Conservation (phyloP, 2,888 invertebrate species). For the Slavum lentiscoides region DNA sequence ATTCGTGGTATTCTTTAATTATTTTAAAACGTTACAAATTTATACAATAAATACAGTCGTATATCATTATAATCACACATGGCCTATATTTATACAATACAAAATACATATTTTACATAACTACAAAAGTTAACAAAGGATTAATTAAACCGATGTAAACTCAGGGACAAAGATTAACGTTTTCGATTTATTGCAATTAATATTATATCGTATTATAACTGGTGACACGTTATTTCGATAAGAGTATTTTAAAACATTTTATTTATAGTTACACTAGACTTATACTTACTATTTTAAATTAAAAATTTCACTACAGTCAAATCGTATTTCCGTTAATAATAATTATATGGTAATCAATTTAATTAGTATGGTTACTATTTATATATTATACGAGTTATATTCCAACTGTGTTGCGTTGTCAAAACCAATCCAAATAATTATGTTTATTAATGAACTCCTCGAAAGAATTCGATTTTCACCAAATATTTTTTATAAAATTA, state of each 20-base stretch:
- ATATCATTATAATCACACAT: slow-evolving; percentile 14
- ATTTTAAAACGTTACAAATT: slow-evolving; percentile 11
- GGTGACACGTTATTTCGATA: background rate
- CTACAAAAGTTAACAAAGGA: slow-evolving; percentile 32
- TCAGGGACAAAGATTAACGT: background rate
- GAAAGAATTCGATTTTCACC: too few species aligned
- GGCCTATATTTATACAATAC: slow-evolving; percentile 7
- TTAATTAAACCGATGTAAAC: slow-evolving; percentile 3
- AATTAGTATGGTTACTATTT: too few species aligned
- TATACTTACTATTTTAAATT: too few species aligned
- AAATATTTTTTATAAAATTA: too few species aligned
- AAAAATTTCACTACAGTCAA: too few species aligned
- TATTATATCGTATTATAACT: background rate
- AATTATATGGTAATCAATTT: too few species aligned
- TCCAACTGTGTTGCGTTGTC: too few species aligned
- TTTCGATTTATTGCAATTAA: slow-evolving; percentile 6
- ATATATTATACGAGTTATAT: too few species aligned
- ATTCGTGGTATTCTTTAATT: slow-evolving; percentile 18
- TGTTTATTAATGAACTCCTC: too few species aligned
- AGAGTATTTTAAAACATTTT: background rate
- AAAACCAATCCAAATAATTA: too few species aligned
- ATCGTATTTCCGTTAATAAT: too few species aligned
- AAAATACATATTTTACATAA: slow-evolving; percentile 6
- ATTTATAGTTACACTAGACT: background rate
- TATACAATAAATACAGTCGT: slow-evolving; percentile 23